Percentiles rank a stretch among this genome's conserved stretches.
These are phyloP conservation scores for Conus betulinus DNA, from an alignment of 1,140 invertebrate genomes.

Conservation along the genomic window DNA sequence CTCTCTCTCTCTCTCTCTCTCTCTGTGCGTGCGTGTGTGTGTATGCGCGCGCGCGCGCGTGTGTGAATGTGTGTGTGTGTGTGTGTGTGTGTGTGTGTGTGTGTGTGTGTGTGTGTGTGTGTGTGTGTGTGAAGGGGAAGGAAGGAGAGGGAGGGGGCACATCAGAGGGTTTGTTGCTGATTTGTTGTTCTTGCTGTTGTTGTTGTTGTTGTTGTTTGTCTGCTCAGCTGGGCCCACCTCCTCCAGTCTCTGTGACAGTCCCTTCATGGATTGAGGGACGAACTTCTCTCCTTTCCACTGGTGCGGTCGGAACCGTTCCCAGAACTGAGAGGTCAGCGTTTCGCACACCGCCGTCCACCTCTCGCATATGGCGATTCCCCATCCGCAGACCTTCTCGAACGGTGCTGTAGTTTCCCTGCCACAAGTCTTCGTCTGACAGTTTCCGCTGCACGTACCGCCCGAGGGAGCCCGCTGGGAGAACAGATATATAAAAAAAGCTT, in stretches of 20 bases:
- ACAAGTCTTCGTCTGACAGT: slow-evolving; percentile 79
- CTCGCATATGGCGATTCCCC: slow-evolving; percentile 82
- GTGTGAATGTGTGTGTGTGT: too few species aligned
- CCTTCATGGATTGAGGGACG: slow-evolving; percentile 82
- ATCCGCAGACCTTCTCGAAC: slow-evolving; percentile 79
- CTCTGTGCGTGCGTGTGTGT: too few species aligned
- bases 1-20: too few species aligned
- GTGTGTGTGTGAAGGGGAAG: too few species aligned
- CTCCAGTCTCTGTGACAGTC: slow-evolving; percentile 83
- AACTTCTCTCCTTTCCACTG: slow-evolving; percentile 88
- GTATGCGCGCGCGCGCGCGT: too few species aligned
- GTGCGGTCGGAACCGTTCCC: slow-evolving; percentile 91
- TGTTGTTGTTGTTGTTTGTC: too few species aligned
- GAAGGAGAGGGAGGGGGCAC: too few species aligned
- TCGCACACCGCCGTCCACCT: slow-evolving; percentile 89
- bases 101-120: too few species aligned
- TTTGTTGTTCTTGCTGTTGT: too few species aligned
- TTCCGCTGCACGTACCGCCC: slow-evolving; percentile 79
- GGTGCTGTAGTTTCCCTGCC: slow-evolving; percentile 80
- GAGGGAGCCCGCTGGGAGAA: slow-evolving; percentile 74
- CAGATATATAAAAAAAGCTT: too few species aligned
- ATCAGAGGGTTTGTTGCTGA: too few species aligned
- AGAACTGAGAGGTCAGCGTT: slow-evolving; percentile 92
- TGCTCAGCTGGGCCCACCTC: slow-evolving; percentile 77
- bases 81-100: too few species aligned